Percentiles rank a stretch among this genome's conserved stretches.
Evolutionary conservation across 92 coral and sea anemone genomes (phyloP).

Genomic region (Paramuricea clavata): DNA sequence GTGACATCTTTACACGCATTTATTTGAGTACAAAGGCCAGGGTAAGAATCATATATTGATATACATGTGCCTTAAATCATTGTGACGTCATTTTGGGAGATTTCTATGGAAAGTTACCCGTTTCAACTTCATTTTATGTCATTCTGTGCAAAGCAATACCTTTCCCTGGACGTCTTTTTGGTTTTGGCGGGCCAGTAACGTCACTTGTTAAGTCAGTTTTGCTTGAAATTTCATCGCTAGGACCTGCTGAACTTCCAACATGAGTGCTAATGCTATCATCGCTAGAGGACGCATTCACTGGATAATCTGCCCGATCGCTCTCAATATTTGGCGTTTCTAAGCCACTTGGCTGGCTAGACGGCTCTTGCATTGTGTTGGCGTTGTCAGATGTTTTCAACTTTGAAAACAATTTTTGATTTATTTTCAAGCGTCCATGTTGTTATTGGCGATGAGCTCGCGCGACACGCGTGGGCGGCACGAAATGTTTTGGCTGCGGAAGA

Average conservation of each 20-base stretch:
- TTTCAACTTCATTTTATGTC: background rate
- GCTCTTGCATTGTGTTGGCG: constrained; percentile 3
- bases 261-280: constrained; percentile 51
- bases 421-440: constrained; percentile 31
- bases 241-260: constrained; percentile 20
- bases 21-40: no score
- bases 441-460: background rate
- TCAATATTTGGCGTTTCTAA: background rate
- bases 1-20: no score
- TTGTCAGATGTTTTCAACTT: background rate
- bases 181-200: constrained; percentile 19
- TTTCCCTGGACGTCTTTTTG: constrained; percentile 38
- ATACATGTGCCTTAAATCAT: no score
- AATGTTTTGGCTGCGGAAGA: background rate
- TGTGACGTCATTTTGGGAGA: background rate
- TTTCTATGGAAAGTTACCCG: no score
- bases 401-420: constrained; percentile 13
- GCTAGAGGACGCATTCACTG: constrained; percentile 36
- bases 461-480: constrained; percentile 4
- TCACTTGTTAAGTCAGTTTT: constrained; percentile 29
- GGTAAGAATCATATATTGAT: no score
- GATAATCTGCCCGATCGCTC: constrained; percentile 22
- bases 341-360: background rate
- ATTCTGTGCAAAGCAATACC: background rate
- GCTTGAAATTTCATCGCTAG: constrained; percentile 33